These are phyloP conservation scores for Atractosteus spatula DNA, from an alignment of 2,113 vertebrate species.

Conservation along the genomic window DNA sequence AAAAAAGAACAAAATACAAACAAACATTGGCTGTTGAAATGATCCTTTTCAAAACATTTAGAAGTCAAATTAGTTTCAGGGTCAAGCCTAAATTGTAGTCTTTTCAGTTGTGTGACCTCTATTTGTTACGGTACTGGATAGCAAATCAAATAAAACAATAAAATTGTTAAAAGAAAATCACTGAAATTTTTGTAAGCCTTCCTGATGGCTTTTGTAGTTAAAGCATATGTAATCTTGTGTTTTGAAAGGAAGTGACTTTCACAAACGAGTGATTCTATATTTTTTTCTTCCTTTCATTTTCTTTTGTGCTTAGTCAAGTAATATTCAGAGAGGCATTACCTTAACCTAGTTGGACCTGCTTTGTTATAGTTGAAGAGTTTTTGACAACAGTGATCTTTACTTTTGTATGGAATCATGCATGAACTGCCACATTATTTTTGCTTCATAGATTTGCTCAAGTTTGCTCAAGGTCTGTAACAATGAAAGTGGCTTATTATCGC, in stretches of 20 bases:
- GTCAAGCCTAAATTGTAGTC: conserved; percentile 44
- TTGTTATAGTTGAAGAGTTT: conserved; percentile 53
- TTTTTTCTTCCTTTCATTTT: conserved; percentile 28
- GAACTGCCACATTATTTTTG: conserved; percentile 53
- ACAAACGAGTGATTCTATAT: conserved; percentile 35
- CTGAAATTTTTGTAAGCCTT: conserved; percentile 52
- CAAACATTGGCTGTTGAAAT: conserved; percentile 50
- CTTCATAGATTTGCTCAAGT: conserved; percentile 48
- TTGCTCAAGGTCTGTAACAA: conserved; percentile 64
- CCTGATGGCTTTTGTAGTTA: conserved; percentile 55
- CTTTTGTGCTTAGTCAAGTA: conserved; percentile 37
- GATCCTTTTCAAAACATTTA: conserved; percentile 44
- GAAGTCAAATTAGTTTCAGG: conserved; percentile 58
- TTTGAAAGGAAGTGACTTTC: conserved; percentile 55
- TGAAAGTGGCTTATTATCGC: conserved; percentile 65
- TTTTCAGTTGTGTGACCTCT: conserved; percentile 53
- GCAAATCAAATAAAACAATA: conserved; percentile 67
- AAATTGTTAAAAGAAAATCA: conserved; percentile 51
- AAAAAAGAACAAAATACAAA: conserved; percentile 42
- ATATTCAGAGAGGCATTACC: conserved; percentile 45
- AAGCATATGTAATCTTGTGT: conserved; percentile 50
- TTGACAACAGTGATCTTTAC: conserved; percentile 43
- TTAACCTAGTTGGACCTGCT: conserved; percentile 51
- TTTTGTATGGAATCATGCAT: conserved; percentile 55
- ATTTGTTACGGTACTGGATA: conserved; percentile 51